phyloP scores from a whole-genome alignment of 2,888 invertebrate genomes.

The Drosophila affinis region DNA sequence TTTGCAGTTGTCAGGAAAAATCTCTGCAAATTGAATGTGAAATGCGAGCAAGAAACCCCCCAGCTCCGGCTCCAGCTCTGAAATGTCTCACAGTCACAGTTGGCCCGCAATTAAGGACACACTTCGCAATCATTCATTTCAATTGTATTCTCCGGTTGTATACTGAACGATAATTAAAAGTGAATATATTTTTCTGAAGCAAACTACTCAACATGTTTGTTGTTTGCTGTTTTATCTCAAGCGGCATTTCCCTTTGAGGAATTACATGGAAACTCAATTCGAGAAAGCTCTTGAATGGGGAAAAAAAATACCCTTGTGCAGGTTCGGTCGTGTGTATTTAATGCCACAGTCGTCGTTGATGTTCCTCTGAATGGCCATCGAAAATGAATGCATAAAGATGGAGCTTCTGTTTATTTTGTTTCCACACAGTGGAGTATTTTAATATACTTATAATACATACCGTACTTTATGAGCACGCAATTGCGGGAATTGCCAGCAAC shows the following conservation, averaged over 20 bases:
- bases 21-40: background rate
- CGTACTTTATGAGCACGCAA: too few relatives aligned
- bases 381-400: background rate
- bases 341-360: background rate
- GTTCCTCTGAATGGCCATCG: background rate
- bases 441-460: background rate
- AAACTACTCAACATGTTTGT: background rate
- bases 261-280: background rate
- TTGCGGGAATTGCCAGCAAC: slow-evolving; percentile 13
- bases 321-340: background rate
- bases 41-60: background rate
- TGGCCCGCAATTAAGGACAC: background rate
- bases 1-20: slow-evolving; percentile 23
- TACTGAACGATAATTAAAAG: background rate
- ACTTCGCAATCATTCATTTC: background rate
- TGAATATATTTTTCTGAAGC: background rate
- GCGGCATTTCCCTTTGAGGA: background rate
- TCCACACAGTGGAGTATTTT: background rate
- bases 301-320: background rate
- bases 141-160: too few relatives aligned
- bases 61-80: background rate
- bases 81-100: too few relatives aligned
- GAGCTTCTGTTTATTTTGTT: background rate
- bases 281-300: background rate
- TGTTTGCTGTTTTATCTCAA: background rate